Evolutionary conservation across 2,888 invertebrate species (phyloP), one percentile per base, ranked within the genome.

Genomic region (Drosophila lutescens): DNA sequence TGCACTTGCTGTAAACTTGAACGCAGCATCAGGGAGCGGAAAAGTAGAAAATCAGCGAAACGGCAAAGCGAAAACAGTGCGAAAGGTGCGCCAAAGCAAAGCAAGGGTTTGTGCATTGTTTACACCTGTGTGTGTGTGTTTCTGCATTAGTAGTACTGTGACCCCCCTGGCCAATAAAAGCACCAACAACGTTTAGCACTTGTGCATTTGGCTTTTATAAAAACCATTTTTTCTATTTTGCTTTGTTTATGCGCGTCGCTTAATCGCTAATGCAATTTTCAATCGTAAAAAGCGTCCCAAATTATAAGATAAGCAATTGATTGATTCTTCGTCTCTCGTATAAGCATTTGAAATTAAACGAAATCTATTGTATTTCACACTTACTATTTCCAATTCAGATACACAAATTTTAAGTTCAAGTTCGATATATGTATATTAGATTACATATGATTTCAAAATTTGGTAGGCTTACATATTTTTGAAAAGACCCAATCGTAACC

Each of bases 31-130:
- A 66, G 56, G 76, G 58, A 63, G 55, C 55, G 46, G 59, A 54
- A 43, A 41, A 8, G 36, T 30, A 51, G 54, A 36, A 34, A 15
- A 38, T 9, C 30, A n/a, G 38, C 54, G 61, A 49, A 34, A 61
- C 32, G 23, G 49, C 40, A 50, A 41, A 41, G 36, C 38, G 15
- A 23, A 61, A 49, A 43, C 40, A 12, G 56, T 43, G 55, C 47
- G 47, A 67, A 23, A 38, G 49, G 58, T 49, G 71, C 49, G 58
- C 59, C 56, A 70, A 54, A 73, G 55, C 43, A 43, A 43, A 43
- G 44, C 44, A 32, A 78, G 67, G 56, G 63, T 62, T 49, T 61
- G 61, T 81, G 76, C 68, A 75, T 76, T 86, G 70, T 78, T 85
- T 81, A 81, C 68, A 55, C 74, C 56, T 69, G 76, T 63, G 44